Conservation (phyloP, 2,888 invertebrate genomes). For the Alloplasta piceator region DNA sequence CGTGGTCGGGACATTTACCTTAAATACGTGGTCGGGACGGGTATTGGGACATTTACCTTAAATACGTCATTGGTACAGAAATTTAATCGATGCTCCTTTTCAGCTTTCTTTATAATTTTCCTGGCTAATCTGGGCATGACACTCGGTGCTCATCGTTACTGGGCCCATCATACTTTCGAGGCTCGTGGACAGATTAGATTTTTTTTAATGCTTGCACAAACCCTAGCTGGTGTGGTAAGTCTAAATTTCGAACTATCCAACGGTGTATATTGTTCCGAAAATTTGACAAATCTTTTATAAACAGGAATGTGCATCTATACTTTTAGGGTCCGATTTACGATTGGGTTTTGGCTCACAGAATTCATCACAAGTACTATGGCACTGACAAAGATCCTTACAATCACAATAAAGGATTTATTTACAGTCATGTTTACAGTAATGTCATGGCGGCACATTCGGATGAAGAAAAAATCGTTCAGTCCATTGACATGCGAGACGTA, state of each 20-base stretch:
- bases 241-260: conserved; percentile 23
- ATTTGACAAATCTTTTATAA: background rate
- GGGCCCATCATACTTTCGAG: conserved; percentile 94
- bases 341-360: conserved; percentile 92
- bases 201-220: conserved; percentile 92
- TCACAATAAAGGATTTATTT: conserved; percentile 91
- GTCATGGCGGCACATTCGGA: conserved; percentile 87
- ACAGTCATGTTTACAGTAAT: conserved; percentile 91
- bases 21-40: too few species aligned
- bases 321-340: conserved; percentile 92
- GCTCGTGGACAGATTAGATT: conserved; percentile 89
- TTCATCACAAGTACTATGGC: conserved; percentile 92
- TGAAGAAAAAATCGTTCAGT: conserved; percentile 86
- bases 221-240: conserved; percentile 93
- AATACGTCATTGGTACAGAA: too few species aligned
- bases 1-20: too few species aligned
- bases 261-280: conserved; percentile 1
- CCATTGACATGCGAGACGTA: conserved; percentile 92
- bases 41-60: too few species aligned
- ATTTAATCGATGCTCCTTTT: conserved; percentile 71
- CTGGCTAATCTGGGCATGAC: conserved; percentile 92
- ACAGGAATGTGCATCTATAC: background rate
- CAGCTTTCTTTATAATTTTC: conserved; percentile 87
- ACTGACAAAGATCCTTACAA: conserved; percentile 93
- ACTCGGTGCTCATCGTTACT: conserved; percentile 95